Evolutionary conservation across 2,113 vertebrate species (phyloP).

Genomic region (Trinectes maculatus): DNA sequence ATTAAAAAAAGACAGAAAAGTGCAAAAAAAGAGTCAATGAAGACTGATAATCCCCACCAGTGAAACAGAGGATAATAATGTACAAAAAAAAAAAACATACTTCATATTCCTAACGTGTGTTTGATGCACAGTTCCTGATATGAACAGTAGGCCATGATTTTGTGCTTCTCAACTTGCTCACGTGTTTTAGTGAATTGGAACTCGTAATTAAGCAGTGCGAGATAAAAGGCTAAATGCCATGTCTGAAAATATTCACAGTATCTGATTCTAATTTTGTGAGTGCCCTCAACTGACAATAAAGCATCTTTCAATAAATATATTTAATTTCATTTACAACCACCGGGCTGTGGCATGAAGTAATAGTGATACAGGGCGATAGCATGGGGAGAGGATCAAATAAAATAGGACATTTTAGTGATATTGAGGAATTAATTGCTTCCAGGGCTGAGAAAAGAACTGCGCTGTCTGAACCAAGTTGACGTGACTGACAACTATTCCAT

Average conservation of each 20-base stretch:
- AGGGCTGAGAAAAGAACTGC: constrained; percentile 30
- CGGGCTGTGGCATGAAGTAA: constrained; percentile 39
- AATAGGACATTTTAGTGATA: constrained; percentile 51
- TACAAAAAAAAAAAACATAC: constrained; percentile 74
- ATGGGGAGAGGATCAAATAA: constrained; percentile 48
- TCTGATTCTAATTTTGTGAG: constrained; percentile 66
- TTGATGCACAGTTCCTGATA: constrained; percentile 63
- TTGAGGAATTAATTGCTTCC: constrained; percentile 23
- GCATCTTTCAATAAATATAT: constrained; percentile 77
- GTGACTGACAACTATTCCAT: constrained; percentile 3
- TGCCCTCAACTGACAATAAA: constrained; percentile 42
- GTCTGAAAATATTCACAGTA: constrained; percentile 78
- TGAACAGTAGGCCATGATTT: constrained; percentile 45
- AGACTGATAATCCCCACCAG: constrained; percentile 73
- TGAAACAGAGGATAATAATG: constrained; percentile 67
- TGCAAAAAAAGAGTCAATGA: constrained; percentile 79
- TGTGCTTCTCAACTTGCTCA: constrained; percentile 57
- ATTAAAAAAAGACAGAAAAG: constrained; percentile 74
- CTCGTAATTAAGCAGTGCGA: constrained; percentile 63
- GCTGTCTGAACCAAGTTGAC: constrained; percentile 32
- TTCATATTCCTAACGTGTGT: constrained; percentile 74
- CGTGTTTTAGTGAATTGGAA: constrained; percentile 36
- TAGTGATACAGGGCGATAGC: constrained; percentile 24
- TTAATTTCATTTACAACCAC: constrained; percentile 67
- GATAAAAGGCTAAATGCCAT: constrained; percentile 38